Evolutionary conservation across 2,113 vertebrate genomes (phyloP).

Genomic region (Miniopterus natalensis): DNA sequence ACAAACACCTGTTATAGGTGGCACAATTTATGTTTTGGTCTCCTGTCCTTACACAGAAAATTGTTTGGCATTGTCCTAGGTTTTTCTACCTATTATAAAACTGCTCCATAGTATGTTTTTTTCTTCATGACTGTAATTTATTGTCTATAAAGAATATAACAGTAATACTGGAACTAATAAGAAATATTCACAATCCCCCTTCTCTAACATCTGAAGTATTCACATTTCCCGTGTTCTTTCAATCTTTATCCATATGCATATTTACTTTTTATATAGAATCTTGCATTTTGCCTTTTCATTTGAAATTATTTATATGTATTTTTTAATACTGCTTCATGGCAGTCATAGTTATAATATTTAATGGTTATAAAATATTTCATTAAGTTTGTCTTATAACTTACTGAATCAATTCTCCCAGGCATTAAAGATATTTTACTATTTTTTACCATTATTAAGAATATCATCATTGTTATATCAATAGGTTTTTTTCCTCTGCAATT

Average conservation of each 20-base stretch:
- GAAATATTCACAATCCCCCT: neutral
- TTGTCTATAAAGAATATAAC: neutral
- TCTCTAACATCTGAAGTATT: conserved; percentile 20
- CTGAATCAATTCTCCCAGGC: conserved; percentile 10
- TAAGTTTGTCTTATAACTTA: conserved; percentile 25
- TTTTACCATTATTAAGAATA: conserved; percentile 38
- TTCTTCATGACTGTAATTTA: conserved; percentile 1
- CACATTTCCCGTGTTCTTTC: conserved; percentile 18
- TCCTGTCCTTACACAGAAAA: neutral
- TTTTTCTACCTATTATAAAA: conserved; percentile 5
- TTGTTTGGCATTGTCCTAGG: neutral
- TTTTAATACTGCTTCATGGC: conserved; percentile 35
- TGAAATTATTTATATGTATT: conserved; percentile 6
- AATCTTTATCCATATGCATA: neutral
- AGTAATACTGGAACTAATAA: neutral
- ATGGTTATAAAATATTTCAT: conserved; percentile 34
- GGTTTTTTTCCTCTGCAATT: neutral
- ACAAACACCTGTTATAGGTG: neutral
- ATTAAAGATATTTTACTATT: conserved; percentile 8
- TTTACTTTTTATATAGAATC: conserved; percentile 1
- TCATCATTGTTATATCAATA: neutral
- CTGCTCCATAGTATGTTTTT: neutral
- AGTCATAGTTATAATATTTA: conserved; percentile 34
- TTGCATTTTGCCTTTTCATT: conserved; percentile 28
- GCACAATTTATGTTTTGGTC: neutral